phyloP scores from a whole-genome alignment of 2,888 invertebrate species.

The Epinotia ramella region DNA sequence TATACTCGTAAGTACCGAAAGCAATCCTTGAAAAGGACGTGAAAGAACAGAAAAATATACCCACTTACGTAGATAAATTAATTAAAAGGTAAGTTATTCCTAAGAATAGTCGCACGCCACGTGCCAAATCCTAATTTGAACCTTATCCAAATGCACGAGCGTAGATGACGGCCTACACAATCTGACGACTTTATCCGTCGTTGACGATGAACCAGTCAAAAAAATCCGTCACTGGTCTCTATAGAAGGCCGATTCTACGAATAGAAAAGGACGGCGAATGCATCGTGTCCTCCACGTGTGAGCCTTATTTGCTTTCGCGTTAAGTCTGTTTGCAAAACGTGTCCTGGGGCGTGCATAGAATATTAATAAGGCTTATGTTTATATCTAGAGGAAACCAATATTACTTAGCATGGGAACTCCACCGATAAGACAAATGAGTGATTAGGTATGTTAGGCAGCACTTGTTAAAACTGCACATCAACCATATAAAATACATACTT shows the following conservation, averaged over 20 bases:
- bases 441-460: neutral
- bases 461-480: no score
- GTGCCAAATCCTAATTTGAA: no score
- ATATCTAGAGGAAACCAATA: conserved; percentile 14
- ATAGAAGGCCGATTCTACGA: neutral
- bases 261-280: neutral
- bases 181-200: neutral
- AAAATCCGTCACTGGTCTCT: neutral
- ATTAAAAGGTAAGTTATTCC: no score
- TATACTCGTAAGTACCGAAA: no score
- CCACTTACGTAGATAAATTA: no score
- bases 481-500: no score
- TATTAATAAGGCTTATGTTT: conserved; percentile 9
- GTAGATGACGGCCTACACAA: no score
- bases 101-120: no score
- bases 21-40: no score
- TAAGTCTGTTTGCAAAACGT: conserved; percentile 29
- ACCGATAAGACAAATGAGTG: neutral
- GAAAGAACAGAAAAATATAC: no score
- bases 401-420: conserved; percentile 21
- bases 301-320: conserved; percentile 29
- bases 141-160: no score
- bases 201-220: neutral
- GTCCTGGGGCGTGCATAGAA: conserved; percentile 15
- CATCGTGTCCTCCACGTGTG: conserved; percentile 11